Base-by-base conservation (phyloP, 1,140 invertebrate species). In the Cherax destructor region DNA sequence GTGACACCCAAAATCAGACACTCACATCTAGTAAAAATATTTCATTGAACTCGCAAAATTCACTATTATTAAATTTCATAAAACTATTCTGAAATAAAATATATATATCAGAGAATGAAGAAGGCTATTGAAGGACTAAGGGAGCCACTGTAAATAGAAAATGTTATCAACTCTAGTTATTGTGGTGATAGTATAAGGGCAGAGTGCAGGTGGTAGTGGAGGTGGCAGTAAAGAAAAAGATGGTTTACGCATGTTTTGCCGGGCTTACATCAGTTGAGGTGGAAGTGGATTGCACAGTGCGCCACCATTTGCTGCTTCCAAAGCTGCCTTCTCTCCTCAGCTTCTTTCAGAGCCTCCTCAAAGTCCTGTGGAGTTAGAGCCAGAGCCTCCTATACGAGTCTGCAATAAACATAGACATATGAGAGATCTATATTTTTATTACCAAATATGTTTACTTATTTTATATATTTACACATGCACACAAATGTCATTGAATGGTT, bases 341-440 rank as follows among this genome's bases (percentile, higher is more conserved):
- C 93, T 77, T 93, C 93, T 81, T 92, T 92, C 49, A 92, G 88
- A 76, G 92, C 93, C 83, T 93, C 93, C 89, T 93, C 93, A 56
- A 93, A 92, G 88, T 93, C 93, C 56, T 93, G 92, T 93, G 1
- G 92, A 93, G 86, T 93, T 93, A 49, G 92, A 93, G 5, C 89
- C 92, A 65, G 90, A 92, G 56, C 92, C 92, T 30, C 92, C 92
- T 72, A 91, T 91, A 61, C 83, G 83, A 77, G 81, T 85, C 88
- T 91, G 88, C 41, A 56, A 18, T 13, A 49, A 84, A 13, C 4
- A 59, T 59, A 59, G 1, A 1, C 30, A 41, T 41, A 41, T 41
- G 2, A 1, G 30, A 2, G 30, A 41, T 41, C 30, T 41, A 41
- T 41, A 41, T 41, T 41, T 41, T 56, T 56, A 56, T 56, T 56